phyloP scores from a whole-genome alignment of 2,888 invertebrate species.

The Shargacucullia verbasci region DNA sequence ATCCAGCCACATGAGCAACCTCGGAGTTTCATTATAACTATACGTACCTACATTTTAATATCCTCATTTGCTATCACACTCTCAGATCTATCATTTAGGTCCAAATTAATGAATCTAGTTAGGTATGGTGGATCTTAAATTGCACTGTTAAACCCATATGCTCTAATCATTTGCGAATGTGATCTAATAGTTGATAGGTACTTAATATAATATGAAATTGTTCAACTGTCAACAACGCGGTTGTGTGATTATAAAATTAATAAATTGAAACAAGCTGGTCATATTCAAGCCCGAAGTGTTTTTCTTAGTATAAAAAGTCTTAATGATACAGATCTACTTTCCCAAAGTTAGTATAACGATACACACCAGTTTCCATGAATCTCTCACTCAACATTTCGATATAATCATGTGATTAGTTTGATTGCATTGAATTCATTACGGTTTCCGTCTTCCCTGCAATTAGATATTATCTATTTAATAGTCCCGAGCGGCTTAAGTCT shows the following conservation, averaged over 20 bases:
- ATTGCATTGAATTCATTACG: conserved; percentile 31
- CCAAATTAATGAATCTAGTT: conserved; percentile 18
- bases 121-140: conserved; percentile 24
- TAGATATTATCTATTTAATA: conserved; percentile 42
- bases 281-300: conserved; percentile 1
- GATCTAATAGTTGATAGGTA: neutral
- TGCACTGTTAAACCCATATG: conserved; percentile 30
- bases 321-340: neutral
- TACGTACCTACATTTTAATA: too few species aligned
- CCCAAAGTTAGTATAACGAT: neutral
- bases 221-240: too few species aligned
- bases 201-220: too few species aligned
- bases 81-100: conserved; percentile 18
- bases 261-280: too few species aligned
- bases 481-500: conserved; percentile 16
- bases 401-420: conserved; percentile 17
- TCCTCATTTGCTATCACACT: too few species aligned
- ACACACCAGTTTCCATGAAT: neutral
- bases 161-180: conserved; percentile 24
- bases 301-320: neutral
- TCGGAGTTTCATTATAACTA: too few species aligned
- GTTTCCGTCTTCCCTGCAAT: conserved; percentile 34
- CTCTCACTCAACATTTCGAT: conserved; percentile 6
- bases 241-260: too few species aligned
- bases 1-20: too few species aligned